phyloP scores from a whole-genome alignment of 2,797 vertebrate genomes.

The Hydrolagus colliei region DNA sequence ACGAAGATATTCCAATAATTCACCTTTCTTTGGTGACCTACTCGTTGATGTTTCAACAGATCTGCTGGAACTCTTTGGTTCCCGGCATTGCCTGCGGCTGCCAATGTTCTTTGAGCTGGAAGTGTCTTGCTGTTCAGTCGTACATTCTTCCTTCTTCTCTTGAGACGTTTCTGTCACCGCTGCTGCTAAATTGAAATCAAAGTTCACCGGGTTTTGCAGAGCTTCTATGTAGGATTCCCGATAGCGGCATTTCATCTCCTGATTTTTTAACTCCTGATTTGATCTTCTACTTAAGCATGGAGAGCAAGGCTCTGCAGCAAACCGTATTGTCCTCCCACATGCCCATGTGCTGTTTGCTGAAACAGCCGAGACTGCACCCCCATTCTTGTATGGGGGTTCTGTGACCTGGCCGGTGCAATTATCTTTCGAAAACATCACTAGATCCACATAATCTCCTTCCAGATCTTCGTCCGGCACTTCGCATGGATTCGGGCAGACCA shows the following conservation, averaged over 20 bases:
- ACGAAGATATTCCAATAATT: neutral
- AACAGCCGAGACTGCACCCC: constrained; percentile 31
- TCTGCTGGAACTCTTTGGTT: neutral
- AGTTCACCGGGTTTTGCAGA: constrained; percentile 57
- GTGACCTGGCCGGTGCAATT: constrained; percentile 32
- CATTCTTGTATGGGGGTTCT: constrained; percentile 34
- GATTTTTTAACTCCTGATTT: constrained; percentile 46
- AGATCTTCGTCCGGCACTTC: constrained; percentile 57
- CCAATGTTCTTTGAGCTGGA: constrained; percentile 39
- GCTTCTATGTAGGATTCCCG: constrained; percentile 65
- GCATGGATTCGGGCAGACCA: constrained; percentile 58
- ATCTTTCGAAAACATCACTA: constrained; percentile 65
- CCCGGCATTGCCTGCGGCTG: constrained; percentile 17
- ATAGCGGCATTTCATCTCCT: constrained; percentile 57
- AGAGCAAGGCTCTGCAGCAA: constrained; percentile 62
- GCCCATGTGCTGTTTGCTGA: constrained; percentile 35
- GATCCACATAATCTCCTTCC: constrained; percentile 74
- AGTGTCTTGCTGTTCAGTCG: constrained; percentile 36
- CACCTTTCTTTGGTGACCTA: constrained; percentile 40
- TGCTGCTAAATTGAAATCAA: constrained; percentile 41
- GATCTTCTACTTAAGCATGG: constrained; percentile 58
- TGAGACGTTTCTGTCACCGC: neutral
- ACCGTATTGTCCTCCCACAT: constrained; percentile 45
- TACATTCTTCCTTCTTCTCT: constrained; percentile 38
- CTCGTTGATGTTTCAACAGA: neutral